phyloP scores from a whole-genome alignment of 2,888 invertebrate genomes.

The Sinopyrophorus schimmeli region DNA sequence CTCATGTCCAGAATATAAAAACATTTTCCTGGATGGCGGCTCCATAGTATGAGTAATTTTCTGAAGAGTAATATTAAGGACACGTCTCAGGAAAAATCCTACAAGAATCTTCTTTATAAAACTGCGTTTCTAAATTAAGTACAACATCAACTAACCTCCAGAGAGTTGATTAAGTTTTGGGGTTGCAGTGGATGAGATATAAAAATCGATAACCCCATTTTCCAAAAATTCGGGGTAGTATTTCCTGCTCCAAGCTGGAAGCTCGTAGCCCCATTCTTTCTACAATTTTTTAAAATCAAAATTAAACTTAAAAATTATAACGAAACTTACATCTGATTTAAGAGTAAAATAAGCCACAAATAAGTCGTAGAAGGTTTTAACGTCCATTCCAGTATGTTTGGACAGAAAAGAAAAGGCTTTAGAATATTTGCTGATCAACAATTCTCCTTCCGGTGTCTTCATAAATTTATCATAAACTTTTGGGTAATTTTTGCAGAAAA shows the following conservation, averaged over 20 bases:
- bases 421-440: slow-evolving; percentile 29
- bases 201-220: slow-evolving; percentile 48
- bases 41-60: not conserved
- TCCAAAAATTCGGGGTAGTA: slow-evolving; percentile 48
- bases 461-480: slow-evolving; percentile 33
- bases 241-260: slow-evolving; percentile 53
- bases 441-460: not conserved
- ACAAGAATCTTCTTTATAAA: slow-evolving; percentile 5
- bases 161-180: slow-evolving; percentile 48
- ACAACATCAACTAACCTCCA: slow-evolving; percentile 47
- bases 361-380: not conserved
- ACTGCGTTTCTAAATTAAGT: not conserved
- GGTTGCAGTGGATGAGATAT: slow-evolving; percentile 50
- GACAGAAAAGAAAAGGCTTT: slow-evolving; percentile 29
- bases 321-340: slow-evolving; percentile 6
- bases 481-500: slow-evolving; percentile 38
- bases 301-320: not conserved
- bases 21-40: slow-evolving; percentile 56
- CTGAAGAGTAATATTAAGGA: slow-evolving; percentile 59
- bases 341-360: not conserved
- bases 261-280: slow-evolving; percentile 46
- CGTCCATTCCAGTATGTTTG: slow-evolving; percentile 3
- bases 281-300: slow-evolving; percentile 32
- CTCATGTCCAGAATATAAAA: slow-evolving; percentile 68
- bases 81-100: slow-evolving; percentile 57